Conservation (phyloP, 1,140 invertebrate species). For the Chionoecetes opilio region DNA sequence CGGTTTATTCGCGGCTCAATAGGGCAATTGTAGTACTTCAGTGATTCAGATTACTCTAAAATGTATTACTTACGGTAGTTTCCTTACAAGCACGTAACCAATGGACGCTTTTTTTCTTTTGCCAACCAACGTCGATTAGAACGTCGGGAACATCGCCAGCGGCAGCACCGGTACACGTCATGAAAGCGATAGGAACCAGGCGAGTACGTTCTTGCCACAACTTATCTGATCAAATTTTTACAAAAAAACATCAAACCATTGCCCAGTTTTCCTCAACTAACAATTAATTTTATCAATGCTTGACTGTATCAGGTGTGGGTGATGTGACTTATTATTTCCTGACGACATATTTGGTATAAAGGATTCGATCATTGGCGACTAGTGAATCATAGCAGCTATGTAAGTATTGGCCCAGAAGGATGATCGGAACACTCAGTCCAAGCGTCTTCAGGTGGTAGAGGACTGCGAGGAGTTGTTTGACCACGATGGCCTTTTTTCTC, state of each 20-base stretch:
- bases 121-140: too few relatives aligned
- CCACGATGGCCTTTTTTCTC: too few relatives aligned
- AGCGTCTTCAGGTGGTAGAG: not conserved
- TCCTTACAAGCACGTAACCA: too few relatives aligned
- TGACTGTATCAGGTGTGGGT: not conserved
- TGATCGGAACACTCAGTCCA: not conserved
- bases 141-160: not conserved
- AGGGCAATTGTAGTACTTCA: not conserved
- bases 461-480: not conserved
- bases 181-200: not conserved
- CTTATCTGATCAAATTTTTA: not conserved
- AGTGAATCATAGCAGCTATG: not conserved
- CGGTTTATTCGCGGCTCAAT: too few relatives aligned
- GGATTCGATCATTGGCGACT: not conserved
- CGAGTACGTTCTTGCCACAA: not conserved
- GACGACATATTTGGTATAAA: not conserved
- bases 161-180: not conserved
- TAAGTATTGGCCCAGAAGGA: not conserved
- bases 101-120: too few relatives aligned
- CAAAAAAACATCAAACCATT: not conserved
- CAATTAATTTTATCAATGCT: not conserved
- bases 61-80: too few relatives aligned
- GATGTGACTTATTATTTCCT: not conserved
- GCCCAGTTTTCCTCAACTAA: not conserved
- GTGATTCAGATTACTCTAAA: too few relatives aligned